Evolutionary conservation across 2,113 vertebrate species (phyloP).

Genomic region (Tor tambroides): DNA sequence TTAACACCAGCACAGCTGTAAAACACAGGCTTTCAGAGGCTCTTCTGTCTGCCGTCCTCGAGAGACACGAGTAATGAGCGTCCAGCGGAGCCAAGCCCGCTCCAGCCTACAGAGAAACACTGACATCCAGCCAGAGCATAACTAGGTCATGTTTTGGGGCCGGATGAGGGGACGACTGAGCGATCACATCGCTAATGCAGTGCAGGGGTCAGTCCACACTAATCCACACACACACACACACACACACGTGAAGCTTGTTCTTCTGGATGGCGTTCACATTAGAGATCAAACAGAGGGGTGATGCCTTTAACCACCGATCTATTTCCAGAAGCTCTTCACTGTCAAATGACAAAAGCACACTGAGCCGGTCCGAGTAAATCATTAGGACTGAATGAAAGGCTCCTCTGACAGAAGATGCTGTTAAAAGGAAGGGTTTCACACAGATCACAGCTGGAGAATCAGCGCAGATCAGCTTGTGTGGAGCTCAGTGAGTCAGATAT

Average conservation of each 20-base stretch:
- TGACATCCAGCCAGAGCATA: conserved; percentile 44
- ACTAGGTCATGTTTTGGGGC: conserved; percentile 55
- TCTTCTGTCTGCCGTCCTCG: background rate
- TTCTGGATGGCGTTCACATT: conserved; percentile 4
- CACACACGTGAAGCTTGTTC: background rate
- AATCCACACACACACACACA: background rate
- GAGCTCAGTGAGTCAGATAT: background rate
- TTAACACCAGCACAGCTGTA: conserved; percentile 44
- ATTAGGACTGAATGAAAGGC: conserved; percentile 33
- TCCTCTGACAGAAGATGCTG: background rate
- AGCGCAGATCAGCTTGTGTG: background rate
- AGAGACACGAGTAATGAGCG: conserved; percentile 49
- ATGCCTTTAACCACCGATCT: conserved; percentile 2
- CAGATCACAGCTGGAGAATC: background rate
- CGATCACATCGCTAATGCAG: conserved; percentile 9
- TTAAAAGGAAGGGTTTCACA: background rate
- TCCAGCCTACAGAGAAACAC: conserved; percentile 37
- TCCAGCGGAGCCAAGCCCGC: conserved; percentile 43
- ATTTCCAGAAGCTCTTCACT: conserved; percentile 30
- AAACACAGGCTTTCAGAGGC: conserved; percentile 30
- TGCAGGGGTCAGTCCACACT: background rate
- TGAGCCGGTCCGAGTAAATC: conserved; percentile 34
- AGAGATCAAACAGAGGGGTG: background rate
- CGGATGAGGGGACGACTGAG: conserved; percentile 42
- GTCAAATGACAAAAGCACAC: conserved; percentile 38